phyloP scores from a whole-genome alignment of 2,797 vertebrate species.

The Malurus leucopterus region DNA sequence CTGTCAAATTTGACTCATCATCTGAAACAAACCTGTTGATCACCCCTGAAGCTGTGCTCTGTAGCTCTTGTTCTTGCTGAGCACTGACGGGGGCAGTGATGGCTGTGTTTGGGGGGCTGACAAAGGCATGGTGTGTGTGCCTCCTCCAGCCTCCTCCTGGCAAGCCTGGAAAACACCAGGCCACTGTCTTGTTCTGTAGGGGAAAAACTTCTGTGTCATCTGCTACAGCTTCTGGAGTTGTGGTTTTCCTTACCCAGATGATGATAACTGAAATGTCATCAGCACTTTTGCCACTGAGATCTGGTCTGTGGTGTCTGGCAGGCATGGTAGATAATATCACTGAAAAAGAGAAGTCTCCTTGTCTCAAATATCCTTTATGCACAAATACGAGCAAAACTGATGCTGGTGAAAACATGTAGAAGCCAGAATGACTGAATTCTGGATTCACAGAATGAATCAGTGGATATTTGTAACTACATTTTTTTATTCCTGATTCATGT shows the following conservation, averaged over 20 bases:
- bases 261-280: background rate
- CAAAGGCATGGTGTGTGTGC: background rate
- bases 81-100: background rate
- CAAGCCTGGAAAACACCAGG: background rate
- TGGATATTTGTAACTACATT: background rate
- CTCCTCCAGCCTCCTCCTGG: background rate
- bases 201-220: background rate
- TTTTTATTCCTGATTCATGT: background rate
- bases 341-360: background rate
- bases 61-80: background rate
- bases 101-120: background rate
- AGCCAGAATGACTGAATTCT: background rate
- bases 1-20: background rate
- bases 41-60: background rate
- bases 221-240: background rate
- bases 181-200: background rate
- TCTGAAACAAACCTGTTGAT: background rate
- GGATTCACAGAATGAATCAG: background rate
- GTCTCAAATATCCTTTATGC: background rate
- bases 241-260: background rate
- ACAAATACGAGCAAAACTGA: background rate
- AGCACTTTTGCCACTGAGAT: background rate
- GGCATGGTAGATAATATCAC: background rate
- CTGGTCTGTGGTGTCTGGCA: rapidly evolving
- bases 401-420: background rate